phyloP scores from a whole-genome alignment of 2,797 vertebrate species.

The Heliangelus exortis region DNA sequence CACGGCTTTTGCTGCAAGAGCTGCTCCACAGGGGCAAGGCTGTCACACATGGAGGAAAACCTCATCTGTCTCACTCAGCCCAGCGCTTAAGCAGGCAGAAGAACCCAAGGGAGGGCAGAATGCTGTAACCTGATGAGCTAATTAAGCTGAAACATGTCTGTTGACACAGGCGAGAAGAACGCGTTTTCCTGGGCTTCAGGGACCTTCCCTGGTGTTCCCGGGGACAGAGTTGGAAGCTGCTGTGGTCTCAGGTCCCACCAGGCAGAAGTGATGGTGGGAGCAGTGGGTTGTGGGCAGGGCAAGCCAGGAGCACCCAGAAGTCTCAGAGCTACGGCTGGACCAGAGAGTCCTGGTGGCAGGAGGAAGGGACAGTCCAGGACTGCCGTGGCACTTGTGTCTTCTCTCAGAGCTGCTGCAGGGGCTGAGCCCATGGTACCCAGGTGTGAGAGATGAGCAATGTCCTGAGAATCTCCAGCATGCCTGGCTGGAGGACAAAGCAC shows the following conservation, averaged over 20 bases:
- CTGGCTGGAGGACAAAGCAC: background rate
- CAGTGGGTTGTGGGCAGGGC: background rate
- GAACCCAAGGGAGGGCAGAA: background rate
- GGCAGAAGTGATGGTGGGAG: background rate
- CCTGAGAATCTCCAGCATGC: background rate
- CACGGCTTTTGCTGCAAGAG: background rate
- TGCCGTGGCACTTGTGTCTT: background rate
- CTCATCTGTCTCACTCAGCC: background rate
- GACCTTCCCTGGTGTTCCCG: background rate
- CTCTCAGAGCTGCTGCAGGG: background rate
- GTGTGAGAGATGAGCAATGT: background rate
- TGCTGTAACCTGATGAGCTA: fast-evolving
- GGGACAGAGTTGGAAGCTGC: background rate
- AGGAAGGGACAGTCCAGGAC: background rate
- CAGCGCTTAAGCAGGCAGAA: background rate
- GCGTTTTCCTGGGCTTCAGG: background rate
- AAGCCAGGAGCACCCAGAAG: background rate
- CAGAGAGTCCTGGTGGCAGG: background rate
- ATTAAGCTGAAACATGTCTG: background rate
- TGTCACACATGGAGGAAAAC: background rate
- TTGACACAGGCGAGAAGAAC: background rate
- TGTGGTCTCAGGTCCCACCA: background rate
- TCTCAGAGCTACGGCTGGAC: background rate
- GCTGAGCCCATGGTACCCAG: background rate
- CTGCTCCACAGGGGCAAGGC: background rate